Percentiles rank a stretch among this genome's conserved stretches.
phyloP scores from a whole-genome alignment of 2,888 invertebrate species.

The Galeruca laticollis region DNA sequence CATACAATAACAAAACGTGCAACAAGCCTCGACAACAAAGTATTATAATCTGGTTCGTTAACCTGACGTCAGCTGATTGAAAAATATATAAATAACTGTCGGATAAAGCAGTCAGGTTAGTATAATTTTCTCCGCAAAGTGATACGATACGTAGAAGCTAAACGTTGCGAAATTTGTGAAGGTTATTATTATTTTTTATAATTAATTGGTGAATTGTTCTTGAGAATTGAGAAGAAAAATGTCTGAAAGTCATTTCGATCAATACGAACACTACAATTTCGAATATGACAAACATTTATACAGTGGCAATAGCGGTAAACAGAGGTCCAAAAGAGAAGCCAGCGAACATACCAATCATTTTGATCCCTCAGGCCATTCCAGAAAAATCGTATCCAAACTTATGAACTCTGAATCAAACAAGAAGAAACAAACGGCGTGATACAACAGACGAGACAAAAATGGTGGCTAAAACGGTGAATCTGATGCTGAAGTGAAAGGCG shows the following conservation, averaged over 20 bases:
- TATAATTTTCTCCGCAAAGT: background rate
- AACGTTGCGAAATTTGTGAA: background rate
- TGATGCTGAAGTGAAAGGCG: background rate
- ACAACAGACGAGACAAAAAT: background rate
- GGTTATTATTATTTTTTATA: background rate
- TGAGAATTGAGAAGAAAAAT: constrained; percentile 67
- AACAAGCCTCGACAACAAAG: background rate
- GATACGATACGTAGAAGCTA: background rate
- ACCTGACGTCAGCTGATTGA: constrained; percentile 20
- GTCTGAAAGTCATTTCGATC: constrained; percentile 88
- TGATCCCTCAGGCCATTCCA: constrained; percentile 93
- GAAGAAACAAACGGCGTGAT: constrained; percentile 64
- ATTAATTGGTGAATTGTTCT: background rate
- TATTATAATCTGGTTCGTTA: constrained; percentile 20
- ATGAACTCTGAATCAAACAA: constrained; percentile 87
- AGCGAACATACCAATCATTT: constrained; percentile 90
- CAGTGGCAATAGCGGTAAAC: constrained; percentile 90
- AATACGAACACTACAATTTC: constrained; percentile 95
- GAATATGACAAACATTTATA: constrained; percentile 92
- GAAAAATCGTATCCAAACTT: constrained; percentile 89
- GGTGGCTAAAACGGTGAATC: background rate
- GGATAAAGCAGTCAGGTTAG: background rate
- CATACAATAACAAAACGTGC: background rate
- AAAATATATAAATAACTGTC: constrained; percentile 13
- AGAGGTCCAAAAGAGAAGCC: constrained; percentile 90